Conservation (phyloP, 2,888 invertebrate genomes). For the Exocentrus adspersus region DNA sequence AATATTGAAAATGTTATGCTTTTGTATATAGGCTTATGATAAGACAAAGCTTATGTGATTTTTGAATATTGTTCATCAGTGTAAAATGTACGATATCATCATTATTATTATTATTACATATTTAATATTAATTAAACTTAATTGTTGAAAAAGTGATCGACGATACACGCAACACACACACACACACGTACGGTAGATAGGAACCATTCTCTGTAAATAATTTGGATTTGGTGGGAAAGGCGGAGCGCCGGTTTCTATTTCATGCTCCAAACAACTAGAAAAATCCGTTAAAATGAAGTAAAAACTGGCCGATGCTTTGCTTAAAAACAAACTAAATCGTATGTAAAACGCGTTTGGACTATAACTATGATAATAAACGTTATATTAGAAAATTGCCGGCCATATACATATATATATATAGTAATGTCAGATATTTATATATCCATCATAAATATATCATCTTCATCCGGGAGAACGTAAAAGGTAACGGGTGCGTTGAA, state of each 20-base stretch:
- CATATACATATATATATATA: too few relatives aligned
- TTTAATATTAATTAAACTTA: constrained; percentile 32
- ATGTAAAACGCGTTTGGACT: constrained; percentile 31
- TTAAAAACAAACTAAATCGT: constrained; percentile 6
- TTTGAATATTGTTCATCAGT: constrained; percentile 50
- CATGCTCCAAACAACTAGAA: not conserved
- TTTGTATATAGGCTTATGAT: constrained; percentile 25
- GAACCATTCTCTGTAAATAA: constrained; percentile 11
- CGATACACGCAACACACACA: not conserved
- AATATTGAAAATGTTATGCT: constrained; percentile 27
- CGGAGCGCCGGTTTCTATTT: not conserved
- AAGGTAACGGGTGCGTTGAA: too few relatives aligned
- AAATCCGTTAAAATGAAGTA: too few relatives aligned
- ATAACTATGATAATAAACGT: constrained; percentile 35
- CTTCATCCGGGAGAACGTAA: constrained; percentile 15
- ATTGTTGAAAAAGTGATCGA: constrained; percentile 30
- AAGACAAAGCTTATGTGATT: constrained; percentile 53
- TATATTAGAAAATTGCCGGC: constrained; percentile 52
- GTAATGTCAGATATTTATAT: constrained; percentile 40
- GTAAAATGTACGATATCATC: constrained; percentile 41
- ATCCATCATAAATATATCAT: constrained; percentile 33
- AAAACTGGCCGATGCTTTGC: not conserved
- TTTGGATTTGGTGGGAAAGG: not conserved
- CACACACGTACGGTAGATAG: constrained; percentile 9
- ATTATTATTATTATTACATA: too few relatives aligned